Base-by-base conservation (phyloP, 1,140 invertebrate genomes). In the Drosophila sproati region DNA sequence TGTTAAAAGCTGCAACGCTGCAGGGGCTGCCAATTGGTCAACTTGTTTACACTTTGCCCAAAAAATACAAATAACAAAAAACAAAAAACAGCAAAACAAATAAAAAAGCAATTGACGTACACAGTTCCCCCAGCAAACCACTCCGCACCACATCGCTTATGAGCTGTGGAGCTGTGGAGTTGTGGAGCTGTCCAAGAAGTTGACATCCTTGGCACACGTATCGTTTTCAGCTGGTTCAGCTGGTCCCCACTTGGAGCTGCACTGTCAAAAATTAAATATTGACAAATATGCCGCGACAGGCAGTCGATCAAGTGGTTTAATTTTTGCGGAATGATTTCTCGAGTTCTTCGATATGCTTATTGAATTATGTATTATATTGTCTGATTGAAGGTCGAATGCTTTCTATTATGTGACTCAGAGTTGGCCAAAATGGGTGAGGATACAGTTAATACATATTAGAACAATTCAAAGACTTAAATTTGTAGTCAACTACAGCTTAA, bases 201-300 rank as follows among this genome's bases (percentile, higher is more conserved):
- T 88, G 85, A 88, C 80, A 89, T 89, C 85, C 85, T 88, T 88
- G 85, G 80, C 75, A 86, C 69, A 56, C 51, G 82, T 71, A 78
- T 83, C 63, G 51, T 62, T 80, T 85, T 71, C 57, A 73, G 52
- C 68, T 83, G 57, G 54, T 59, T 73, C 54, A 57, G 55, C 69
- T 71, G 68, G 31, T 62, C 20, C 20, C 51, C 61, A 32, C 37
- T 55, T 31, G 3, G 20, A 39, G 37, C 37, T n/a, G 39, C 39
- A 43, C 48, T 39, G 32, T 45, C 51, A 29, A 68, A 73, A 82
- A 83, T 80, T 78, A 80, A 75, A 80, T 80, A 78, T 83, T 83
- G 77, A 74, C 77, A 76, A 74, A 81, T 71, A 57, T 62, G 28
- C 28, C 56, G 10, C 54, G 43, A 55, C 54, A 47, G 51, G 45